Conservation (phyloP, 2,888 invertebrate genomes). For the Polymixis lichenea region DNA sequence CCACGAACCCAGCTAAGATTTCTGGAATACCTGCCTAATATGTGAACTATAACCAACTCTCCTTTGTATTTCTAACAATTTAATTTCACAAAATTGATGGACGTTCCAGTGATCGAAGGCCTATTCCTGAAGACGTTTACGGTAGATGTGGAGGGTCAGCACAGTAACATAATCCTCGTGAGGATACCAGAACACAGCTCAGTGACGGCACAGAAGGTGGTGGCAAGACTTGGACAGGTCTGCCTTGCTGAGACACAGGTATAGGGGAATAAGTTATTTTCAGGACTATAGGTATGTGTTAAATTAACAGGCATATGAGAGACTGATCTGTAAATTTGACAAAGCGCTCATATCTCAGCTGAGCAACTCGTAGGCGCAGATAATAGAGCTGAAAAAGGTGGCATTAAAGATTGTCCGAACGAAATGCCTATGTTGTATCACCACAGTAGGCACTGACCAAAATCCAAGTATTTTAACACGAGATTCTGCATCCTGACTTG, state of each 20-base stretch:
- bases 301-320: not conserved
- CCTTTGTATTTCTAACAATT: not conserved
- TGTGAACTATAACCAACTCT: no score
- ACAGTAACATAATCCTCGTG: slow-evolving; percentile 95
- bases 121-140: slow-evolving; percentile 91
- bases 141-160: slow-evolving; percentile 91
- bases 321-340: not conserved
- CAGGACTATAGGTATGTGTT: not conserved
- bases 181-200: slow-evolving; percentile 88
- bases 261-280: not conserved
- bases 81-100: not conserved
- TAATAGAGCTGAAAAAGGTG: not conserved
- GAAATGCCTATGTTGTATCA: not conserved
- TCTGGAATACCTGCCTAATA: not conserved
- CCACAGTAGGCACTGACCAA: not conserved
- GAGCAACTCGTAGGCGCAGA: no score
- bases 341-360: not conserved
- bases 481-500: not conserved
- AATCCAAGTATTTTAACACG: not conserved
- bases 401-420: not conserved
- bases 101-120: slow-evolving; percentile 90
- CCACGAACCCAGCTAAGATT: not conserved
- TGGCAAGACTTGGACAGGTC: slow-evolving; percentile 82
- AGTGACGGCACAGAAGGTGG: slow-evolving; percentile 86
- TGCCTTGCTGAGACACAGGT: slow-evolving; percentile 87